A percentile compares a stretch with the other conserved stretches of the same genome.
phyloP scores from a whole-genome alignment of 2,113 vertebrate genomes.

The Pogona vitticeps region DNA sequence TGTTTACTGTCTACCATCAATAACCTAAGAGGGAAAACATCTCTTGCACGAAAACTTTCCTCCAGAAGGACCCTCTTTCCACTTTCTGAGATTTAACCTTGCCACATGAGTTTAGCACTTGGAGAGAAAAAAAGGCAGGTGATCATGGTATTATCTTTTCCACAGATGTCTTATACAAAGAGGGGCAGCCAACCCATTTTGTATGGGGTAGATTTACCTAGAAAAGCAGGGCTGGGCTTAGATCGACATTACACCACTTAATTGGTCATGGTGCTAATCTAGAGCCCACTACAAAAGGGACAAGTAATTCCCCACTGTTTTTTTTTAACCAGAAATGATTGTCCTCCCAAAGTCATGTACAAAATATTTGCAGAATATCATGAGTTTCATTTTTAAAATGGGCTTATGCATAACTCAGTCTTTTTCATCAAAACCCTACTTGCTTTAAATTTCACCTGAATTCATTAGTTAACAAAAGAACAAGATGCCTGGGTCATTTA shows the following conservation, averaged over 20 bases:
- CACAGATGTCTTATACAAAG: not conserved
- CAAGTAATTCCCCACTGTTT: not conserved
- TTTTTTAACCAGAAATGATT: not conserved
- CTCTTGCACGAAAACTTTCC: too few relatives aligned
- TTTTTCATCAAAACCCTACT: constrained; percentile 13
- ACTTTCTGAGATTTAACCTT: not conserved
- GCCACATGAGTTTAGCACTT: not conserved
- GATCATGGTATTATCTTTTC: not conserved
- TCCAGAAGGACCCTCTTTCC: not conserved
- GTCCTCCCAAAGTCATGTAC: not conserved
- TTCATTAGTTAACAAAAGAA: constrained; percentile 51
- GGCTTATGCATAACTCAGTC: not conserved
- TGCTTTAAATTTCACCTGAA: constrained; percentile 24
- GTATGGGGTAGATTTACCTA: not conserved
- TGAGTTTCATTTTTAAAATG: not conserved
- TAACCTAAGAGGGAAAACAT: not conserved
- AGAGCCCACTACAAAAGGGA: not conserved
- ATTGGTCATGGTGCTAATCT: too few relatives aligned
- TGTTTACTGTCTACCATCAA: not conserved
- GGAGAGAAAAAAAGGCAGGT: not conserved
- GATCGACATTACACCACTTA: too few relatives aligned
- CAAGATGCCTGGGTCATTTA: constrained; percentile 51
- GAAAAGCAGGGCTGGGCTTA: not conserved
- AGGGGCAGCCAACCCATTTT: too few relatives aligned
- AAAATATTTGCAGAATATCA: not conserved